Percentiles rank a stretch among this genome's conserved stretches.
These are phyloP conservation scores for Toxotes lorentzi DNA, from an alignment of 2,797 vertebrate genomes.

Conservation along the genomic window DNA sequence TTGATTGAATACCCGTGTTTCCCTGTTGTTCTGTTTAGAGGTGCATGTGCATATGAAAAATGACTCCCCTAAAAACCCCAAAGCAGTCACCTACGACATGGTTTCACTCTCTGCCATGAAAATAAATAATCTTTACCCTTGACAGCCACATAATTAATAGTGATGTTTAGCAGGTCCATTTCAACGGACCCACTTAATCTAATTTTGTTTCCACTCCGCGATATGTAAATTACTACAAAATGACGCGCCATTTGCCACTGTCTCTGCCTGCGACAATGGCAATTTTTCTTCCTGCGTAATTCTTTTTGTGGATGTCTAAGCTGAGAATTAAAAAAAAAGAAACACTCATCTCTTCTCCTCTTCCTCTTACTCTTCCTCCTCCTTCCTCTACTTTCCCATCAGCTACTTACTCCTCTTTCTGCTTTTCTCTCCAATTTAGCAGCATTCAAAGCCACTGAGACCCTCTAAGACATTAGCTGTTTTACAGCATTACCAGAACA, in stretches of 20 bases:
- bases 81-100: conserved; percentile 79
- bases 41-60: conserved; percentile 78
- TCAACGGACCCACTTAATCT: conserved; percentile 88
- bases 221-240: conserved; percentile 90
- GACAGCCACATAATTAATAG: conserved; percentile 88
- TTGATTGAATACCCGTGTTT: conserved; percentile 81
- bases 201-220: conserved; percentile 89
- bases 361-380: conserved; percentile 45
- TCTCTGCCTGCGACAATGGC: conserved; percentile 82
- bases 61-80: conserved; percentile 75
- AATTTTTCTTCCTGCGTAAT: conserved; percentile 85
- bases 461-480: conserved; percentile 78
- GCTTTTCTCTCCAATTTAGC: conserved; percentile 77
- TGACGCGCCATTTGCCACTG: conserved; percentile 87
- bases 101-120: conserved; percentile 81
- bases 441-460: conserved; percentile 66
- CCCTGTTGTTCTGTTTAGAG: conserved; percentile 70
- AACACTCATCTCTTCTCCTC: conserved; percentile 53
- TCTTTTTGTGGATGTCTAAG: conserved; percentile 69
- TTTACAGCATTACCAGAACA: conserved; percentile 79
- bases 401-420: conserved; percentile 58
- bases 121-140: conserved; percentile 85
- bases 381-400: conserved; percentile 47
- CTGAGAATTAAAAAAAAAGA: conserved; percentile 57
- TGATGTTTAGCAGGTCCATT: conserved; percentile 88